phyloP scores from a whole-genome alignment of 2,888 invertebrate species.

The Odontomyia ornata region DNA sequence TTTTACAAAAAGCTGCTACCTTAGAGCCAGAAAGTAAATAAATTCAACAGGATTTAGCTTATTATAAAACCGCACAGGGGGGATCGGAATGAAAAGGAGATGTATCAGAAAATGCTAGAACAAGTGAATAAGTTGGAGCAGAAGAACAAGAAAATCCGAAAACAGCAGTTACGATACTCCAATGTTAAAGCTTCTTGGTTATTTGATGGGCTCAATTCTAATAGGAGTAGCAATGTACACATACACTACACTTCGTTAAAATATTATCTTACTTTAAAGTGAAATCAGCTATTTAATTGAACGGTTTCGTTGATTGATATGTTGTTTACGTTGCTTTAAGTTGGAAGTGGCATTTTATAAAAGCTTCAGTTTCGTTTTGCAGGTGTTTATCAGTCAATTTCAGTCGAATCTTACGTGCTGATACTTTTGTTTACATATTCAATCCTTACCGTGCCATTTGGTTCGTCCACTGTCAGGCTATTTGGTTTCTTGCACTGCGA shows the following conservation, averaged over 20 bases:
- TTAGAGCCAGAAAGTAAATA: slow-evolving; percentile 73
- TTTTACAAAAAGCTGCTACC: slow-evolving; percentile 71
- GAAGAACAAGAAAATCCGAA: slow-evolving; percentile 60
- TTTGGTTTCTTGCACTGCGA: too few species aligned
- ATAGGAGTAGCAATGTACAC: slow-evolving; percentile 79
- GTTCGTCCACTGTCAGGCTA: too few species aligned
- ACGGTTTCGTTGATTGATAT: not conserved
- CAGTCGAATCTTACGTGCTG: too few species aligned
- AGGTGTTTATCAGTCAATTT: not conserved
- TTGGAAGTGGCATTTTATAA: slow-evolving; percentile 13
- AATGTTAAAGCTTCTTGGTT: too few species aligned
- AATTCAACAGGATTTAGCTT: slow-evolving; percentile 66
- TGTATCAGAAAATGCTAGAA: slow-evolving; percentile 76
- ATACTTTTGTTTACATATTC: slow-evolving; percentile 44
- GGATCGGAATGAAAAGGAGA: slow-evolving; percentile 69
- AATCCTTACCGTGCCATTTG: too few species aligned
- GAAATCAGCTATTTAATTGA: not conserved
- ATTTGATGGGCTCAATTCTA: too few species aligned
- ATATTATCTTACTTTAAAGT: too few species aligned
- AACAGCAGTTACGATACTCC: slow-evolving; percentile 48
- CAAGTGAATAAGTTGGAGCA: too few species aligned
- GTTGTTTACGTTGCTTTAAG: slow-evolving; percentile 11
- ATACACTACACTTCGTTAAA: slow-evolving; percentile 63
- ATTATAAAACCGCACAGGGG: slow-evolving; percentile 69
- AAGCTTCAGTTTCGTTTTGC: slow-evolving; percentile 1